Percentiles rank a stretch among this genome's conserved stretches.
These are phyloP conservation scores for Celastrina argiolus DNA, from an alignment of 2,888 invertebrate genomes.

Conservation along the genomic window DNA sequence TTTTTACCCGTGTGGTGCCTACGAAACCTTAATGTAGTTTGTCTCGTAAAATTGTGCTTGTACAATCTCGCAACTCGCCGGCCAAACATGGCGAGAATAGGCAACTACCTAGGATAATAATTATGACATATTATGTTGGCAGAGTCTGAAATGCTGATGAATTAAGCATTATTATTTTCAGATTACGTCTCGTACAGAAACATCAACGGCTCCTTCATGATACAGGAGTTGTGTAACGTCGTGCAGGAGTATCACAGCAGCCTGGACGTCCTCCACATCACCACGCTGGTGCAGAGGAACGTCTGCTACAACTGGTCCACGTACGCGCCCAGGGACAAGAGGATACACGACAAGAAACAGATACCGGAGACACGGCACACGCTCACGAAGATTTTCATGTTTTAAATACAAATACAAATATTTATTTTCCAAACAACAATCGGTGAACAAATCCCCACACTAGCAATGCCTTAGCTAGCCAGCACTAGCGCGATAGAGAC, in stretches of 20 bases:
- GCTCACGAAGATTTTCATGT: conserved; percentile 50
- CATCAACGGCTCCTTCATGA: conserved; percentile 51
- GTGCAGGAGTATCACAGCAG: conserved; percentile 40
- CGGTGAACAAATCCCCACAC: too few species aligned
- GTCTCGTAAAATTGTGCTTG: too few species aligned
- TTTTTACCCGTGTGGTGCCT: too few species aligned
- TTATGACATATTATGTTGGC: too few species aligned
- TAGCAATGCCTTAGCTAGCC: too few species aligned
- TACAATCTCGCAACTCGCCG: too few species aligned
- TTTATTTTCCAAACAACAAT: too few species aligned
- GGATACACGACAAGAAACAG: conserved; percentile 49
- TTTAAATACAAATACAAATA: conserved; percentile 30
- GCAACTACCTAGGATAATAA: too few species aligned
- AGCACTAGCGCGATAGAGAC: too few species aligned
- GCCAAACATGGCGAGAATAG: too few species aligned
- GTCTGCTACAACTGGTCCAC: conserved; percentile 47
- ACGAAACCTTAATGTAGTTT: too few species aligned
- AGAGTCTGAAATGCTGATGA: too few species aligned
- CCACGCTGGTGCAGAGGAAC: conserved; percentile 45
- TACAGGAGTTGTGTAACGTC: conserved; percentile 54
- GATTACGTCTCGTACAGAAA: conserved; percentile 52
- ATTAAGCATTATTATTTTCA: conserved; percentile 33
- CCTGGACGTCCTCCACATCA: conserved; percentile 50
- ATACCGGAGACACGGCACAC: conserved; percentile 57
- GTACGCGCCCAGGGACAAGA: conserved; percentile 37